Conservation (phyloP, 2,113 vertebrate genomes). For the Gobio gobio region DNA sequence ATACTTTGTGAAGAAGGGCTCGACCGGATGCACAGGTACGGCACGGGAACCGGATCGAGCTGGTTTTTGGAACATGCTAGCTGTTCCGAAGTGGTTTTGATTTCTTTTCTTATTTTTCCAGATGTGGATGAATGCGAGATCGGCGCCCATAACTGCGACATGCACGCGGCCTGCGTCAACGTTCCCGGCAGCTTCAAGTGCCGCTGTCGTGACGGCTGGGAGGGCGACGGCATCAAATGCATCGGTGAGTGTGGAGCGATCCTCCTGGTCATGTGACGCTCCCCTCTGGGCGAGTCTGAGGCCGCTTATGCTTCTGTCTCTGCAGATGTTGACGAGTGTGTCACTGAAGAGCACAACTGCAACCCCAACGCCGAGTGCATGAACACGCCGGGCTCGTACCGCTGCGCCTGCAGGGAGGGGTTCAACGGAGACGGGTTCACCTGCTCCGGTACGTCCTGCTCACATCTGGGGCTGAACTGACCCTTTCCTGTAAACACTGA, state of each 20-base stretch:
- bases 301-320: background rate
- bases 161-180: conserved; percentile 90
- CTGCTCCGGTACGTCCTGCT: conserved; percentile 79
- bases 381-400: conserved; percentile 89
- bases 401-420: conserved; percentile 86
- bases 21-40: conserved; percentile 88
- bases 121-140: conserved; percentile 93
- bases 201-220: conserved; percentile 90
- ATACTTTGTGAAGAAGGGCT: conserved; percentile 89
- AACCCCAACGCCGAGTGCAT: conserved; percentile 86
- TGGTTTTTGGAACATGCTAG: too few species aligned
- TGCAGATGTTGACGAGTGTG: conserved; percentile 89
- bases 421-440: conserved; percentile 88
- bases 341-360: conserved; percentile 85
- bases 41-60: background rate
- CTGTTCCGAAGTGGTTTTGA: background rate
- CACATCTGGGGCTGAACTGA: too few species aligned
- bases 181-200: conserved; percentile 92
- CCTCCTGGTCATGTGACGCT: background rate
- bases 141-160: conserved; percentile 88
- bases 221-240: conserved; percentile 88
- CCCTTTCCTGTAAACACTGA: background rate
- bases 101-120: background rate
- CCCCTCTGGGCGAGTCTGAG: background rate
- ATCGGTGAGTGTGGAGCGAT: conserved; percentile 78